Evolutionary conservation across 23 tunicate genomes (phyloP).

Genomic region (Oikopleura dioica): DNA sequence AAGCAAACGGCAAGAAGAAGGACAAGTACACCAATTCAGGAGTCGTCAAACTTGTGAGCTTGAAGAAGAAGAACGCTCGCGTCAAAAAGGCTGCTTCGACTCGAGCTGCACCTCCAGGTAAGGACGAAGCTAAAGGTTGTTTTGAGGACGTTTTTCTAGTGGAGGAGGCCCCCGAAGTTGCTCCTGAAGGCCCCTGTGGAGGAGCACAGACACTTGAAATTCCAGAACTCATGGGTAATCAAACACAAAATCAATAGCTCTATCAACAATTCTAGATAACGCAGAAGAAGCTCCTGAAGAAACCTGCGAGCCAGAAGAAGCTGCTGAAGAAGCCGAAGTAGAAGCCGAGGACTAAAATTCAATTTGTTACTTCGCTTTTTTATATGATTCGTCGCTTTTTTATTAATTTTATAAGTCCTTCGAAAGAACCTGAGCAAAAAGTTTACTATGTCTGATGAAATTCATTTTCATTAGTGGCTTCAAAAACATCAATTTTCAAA

Average conservation of each 20-base stretch:
- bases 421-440: neutral
- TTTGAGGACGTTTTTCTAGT: too few species aligned
- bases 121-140: neutral
- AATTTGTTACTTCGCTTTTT: neutral
- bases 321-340: neutral
- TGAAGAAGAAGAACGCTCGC: neutral
- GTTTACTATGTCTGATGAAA: neutral
- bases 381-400: neutral
- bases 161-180: too few species aligned
- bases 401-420: neutral
- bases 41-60: neutral
- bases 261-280: neutral
- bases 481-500: too few species aligned
- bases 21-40: neutral
- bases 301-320: neutral
- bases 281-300: neutral
- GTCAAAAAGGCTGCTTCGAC: neutral
- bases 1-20: neutral
- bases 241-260: neutral
- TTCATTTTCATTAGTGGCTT: too few species aligned
- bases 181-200: neutral
- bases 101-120: neutral
- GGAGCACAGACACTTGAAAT: neutral
- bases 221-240: neutral
- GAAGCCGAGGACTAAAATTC: neutral